Evolutionary conservation across 2,888 invertebrate genomes (phyloP).

Genomic region (Clepsis dumicolana): DNA sequence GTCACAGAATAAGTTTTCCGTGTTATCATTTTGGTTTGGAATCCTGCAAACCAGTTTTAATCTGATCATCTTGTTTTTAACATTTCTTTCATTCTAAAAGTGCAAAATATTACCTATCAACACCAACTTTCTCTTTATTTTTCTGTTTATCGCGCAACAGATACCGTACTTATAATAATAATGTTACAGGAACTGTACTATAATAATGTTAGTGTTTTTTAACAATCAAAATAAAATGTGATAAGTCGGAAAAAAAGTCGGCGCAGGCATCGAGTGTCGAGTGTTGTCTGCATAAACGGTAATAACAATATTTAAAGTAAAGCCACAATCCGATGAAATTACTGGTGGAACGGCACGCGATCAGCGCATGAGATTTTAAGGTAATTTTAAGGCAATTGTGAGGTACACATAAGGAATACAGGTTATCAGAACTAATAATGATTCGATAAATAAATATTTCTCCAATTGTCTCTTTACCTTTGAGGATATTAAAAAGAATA

Average conservation of each 20-base stretch:
- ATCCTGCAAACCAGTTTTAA: constrained; percentile 2
- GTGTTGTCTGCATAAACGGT: constrained; percentile 14
- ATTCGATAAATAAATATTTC: not conserved
- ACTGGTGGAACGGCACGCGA: constrained; percentile 19
- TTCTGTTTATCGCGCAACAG: no score
- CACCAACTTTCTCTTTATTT: constrained; percentile 1
- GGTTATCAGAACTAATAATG: not conserved
- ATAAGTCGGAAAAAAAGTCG: not conserved
- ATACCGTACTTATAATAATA: not conserved
- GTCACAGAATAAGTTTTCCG: no score
- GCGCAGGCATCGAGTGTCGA: not conserved
- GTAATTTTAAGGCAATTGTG: not conserved
- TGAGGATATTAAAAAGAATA: not conserved
- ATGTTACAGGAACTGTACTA: not conserved
- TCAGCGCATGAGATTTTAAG: constrained; percentile 1
- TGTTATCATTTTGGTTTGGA: no score
- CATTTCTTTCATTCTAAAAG: not conserved
- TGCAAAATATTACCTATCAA: not conserved
- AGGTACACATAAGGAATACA: not conserved
- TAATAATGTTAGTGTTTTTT: not conserved
- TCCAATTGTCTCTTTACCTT: not conserved
- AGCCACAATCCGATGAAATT: constrained; percentile 19
- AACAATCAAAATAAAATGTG: not conserved
- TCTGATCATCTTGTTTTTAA: not conserved
- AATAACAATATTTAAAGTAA: constrained; percentile 32